A percentile compares a stretch with the other conserved stretches of the same genome.
Conservation (phyloP, 2,888 invertebrate species). For the Himalopsyche anomala region DNA sequence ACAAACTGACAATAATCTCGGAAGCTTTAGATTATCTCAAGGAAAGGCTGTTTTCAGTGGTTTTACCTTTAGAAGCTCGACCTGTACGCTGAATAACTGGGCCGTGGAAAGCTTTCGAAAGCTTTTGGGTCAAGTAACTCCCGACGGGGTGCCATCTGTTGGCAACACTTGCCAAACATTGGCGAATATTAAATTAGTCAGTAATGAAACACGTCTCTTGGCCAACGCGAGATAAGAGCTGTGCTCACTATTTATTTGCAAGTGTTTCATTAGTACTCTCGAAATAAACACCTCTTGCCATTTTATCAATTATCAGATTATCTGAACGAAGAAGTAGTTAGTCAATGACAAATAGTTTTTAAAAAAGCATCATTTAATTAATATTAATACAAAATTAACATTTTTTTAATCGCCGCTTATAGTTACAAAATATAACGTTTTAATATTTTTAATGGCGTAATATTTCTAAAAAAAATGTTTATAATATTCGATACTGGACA, state of each 20-base stretch:
- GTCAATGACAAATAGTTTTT: too few relatives aligned
- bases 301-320: neutral
- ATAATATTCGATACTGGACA: too few relatives aligned
- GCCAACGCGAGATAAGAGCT: neutral
- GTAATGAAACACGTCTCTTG: slow-evolving; percentile 19
- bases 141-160: slow-evolving; percentile 27
- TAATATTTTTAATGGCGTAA: too few relatives aligned
- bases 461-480: too few relatives aligned
- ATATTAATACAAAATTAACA: too few relatives aligned
- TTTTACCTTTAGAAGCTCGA: too few relatives aligned
- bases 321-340: neutral
- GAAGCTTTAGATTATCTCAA: too few relatives aligned
- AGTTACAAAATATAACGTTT: too few relatives aligned
- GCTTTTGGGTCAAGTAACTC: slow-evolving; percentile 19
- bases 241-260: neutral
- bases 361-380: too few relatives aligned
- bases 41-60: too few relatives aligned
- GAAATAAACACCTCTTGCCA: neutral
- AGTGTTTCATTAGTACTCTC: slow-evolving; percentile 19
- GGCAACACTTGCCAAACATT: slow-evolving; percentile 27
- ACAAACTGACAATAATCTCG: too few relatives aligned
- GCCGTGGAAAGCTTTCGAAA: neutral
- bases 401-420: too few relatives aligned
- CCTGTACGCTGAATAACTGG: neutral
- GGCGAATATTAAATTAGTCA: slow-evolving; percentile 29